phyloP scores from a whole-genome alignment of 23 tunicate species.

The Halocynthia roretzi region DNA sequence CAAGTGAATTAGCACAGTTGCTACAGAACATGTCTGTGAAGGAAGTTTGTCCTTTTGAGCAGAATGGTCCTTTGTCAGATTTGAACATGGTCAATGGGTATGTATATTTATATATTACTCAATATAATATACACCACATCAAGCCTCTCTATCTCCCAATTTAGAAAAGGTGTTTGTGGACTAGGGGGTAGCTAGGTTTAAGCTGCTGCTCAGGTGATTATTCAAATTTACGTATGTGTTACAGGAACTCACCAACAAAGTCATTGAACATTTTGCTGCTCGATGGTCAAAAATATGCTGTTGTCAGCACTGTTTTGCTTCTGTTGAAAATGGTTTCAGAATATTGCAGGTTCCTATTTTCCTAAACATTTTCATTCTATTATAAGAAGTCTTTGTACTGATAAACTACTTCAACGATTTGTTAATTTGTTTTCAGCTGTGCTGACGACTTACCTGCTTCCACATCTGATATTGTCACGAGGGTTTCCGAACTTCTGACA shows the following conservation, averaged over 20 bases:
- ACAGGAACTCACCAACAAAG: background rate
- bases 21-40: conserved; percentile 26
- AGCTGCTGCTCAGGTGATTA: background rate
- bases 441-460: conserved; percentile 79
- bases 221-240: background rate
- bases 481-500: conserved; percentile 74
- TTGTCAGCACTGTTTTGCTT: conserved; percentile 71
- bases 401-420: background rate
- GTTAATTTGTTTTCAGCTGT: conserved; percentile 29
- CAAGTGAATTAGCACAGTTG: conserved; percentile 39
- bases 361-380: background rate
- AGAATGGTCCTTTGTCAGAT: too few relatives aligned
- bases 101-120: too few relatives aligned
- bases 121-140: too few relatives aligned
- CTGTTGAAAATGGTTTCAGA: conserved; percentile 70
- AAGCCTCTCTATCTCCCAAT: too few relatives aligned
- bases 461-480: conserved; percentile 48
- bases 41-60: too few relatives aligned
- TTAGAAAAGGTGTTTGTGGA: too few relatives aligned
- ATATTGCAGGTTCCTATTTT: conserved; percentile 63
- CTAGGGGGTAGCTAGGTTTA: too few relatives aligned
- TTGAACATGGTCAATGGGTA: too few relatives aligned
- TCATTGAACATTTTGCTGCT: conserved; percentile 12
- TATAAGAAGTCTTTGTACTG: background rate
- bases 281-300: conserved; percentile 59